phyloP scores from a whole-genome alignment of 1,140 invertebrate species.

The Aphaenogaster floridana region DNA sequence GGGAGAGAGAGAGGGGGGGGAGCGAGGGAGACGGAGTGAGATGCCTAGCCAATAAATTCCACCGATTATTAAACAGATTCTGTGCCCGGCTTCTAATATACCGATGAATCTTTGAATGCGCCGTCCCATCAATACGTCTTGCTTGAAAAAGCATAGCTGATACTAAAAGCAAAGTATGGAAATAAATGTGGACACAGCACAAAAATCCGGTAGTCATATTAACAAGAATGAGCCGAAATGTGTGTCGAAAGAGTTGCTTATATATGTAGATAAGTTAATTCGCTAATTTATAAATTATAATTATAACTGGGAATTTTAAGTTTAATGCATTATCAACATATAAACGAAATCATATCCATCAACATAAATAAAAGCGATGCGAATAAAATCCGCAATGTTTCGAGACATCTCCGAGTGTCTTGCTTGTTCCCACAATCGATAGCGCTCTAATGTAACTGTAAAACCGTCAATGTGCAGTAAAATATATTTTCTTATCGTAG shows the following conservation, averaged over 20 bases:
- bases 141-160: not conserved
- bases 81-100: conserved; percentile 37
- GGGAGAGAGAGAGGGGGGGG: not conserved
- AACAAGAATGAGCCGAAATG: not conserved
- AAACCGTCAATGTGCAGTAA: conserved; percentile 8
- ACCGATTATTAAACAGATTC: conserved; percentile 77
- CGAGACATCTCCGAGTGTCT: not conserved
- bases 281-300: not conserved
- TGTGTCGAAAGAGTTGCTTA: not conserved
- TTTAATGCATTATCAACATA: not conserved
- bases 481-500: not conserved
- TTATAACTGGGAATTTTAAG: not conserved
- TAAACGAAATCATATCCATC: not conserved
- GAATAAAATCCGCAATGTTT: conserved; percentile 16
- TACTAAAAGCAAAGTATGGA: not conserved
- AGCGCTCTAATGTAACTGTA: not conserved
- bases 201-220: not conserved
- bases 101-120: conserved; percentile 25
- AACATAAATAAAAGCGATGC: conserved; percentile 1
- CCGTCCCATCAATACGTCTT: not conserved
- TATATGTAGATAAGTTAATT: not conserved
- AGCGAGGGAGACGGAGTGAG: conserved; percentile 1
- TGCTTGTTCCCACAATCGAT: not conserved
- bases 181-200: not conserved
- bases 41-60: conserved; percentile 76